Evolutionary conservation across 2,113 vertebrate genomes (phyloP), one percentile per base, ranked within the genome.

Genomic region (Machaerirhynchus nigripectus): DNA sequence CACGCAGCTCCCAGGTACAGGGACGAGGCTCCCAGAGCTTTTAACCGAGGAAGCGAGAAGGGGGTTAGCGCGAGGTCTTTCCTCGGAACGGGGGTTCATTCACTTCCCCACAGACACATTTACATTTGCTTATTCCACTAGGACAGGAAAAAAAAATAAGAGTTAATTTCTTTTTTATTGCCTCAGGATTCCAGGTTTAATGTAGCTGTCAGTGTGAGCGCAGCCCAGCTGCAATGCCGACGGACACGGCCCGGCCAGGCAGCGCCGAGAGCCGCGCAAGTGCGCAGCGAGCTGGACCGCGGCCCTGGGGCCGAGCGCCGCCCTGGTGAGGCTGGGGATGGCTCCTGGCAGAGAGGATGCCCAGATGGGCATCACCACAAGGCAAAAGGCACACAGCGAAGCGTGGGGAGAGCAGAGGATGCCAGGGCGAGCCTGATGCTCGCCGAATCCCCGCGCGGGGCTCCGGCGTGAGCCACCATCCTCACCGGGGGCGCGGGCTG

Each of bases 141-240:
- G 98, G 97, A 97, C 95, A 81, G 97, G 97, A 56, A 80, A 96
- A 96, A 98, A 98, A 98, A 98, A 97, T 96, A 98, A 98, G 97
- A 98, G 97, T 97, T 98, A 98, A 98, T 98, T 98, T 98, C 98
- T 97, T 98, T 98, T 98, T 98, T 98, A 98, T 98, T 98, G 96
- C 97, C 96, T 97, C 95, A 97, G 94, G 98, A 98, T 98, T 98
- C 97, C 98, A 98, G 97, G 98, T 98, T 98, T 98, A 98, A 98
- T 98, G 97, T 98, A 98, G 98, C 98, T 98, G 98, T 98, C 98
- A 98, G 98, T 97, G 97, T 89, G 97, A 98, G 98, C 97, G 75
- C 95, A 96, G 97, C 96, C 95, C 97, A 98, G 98, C 97, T 98
- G 97, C 98, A 95, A 95, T 57, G 95, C 98, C 95, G 97, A 96